Evolutionary conservation across 2,797 vertebrate species (phyloP).

Genomic region (Hephaestus fuliginosus): DNA sequence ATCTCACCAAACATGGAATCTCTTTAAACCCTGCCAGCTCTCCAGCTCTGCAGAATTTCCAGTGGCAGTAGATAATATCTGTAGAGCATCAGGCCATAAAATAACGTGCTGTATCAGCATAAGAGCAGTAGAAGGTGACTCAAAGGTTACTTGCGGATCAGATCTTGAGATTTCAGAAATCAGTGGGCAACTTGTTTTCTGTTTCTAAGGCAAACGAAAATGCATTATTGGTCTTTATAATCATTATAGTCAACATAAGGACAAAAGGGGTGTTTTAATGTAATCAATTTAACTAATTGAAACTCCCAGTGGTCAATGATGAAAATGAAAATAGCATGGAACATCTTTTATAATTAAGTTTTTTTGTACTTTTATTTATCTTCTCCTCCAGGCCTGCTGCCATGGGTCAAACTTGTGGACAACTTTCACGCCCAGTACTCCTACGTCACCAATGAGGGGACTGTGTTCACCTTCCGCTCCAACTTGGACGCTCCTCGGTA

Average conservation of each 20-base stretch:
- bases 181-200: neutral
- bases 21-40: neutral
- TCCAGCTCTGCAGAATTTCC: neutral
- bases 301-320: rapidly evolving
- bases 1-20: neutral
- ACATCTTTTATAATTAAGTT: neutral
- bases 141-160: neutral
- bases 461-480: constrained; percentile 83
- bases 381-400: constrained; percentile 79
- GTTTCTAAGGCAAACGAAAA: neutral
- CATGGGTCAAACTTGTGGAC: constrained; percentile 86
- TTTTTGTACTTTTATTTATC: neutral
- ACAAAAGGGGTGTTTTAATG: neutral
- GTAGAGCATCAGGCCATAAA: neutral
- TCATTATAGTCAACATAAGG: neutral
- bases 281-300: neutral
- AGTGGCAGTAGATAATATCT: neutral
- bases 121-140: neutral
- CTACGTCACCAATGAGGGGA: constrained; percentile 85
- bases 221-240: neutral
- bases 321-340: neutral
- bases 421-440: constrained; percentile 85
- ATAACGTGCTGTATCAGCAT: neutral
- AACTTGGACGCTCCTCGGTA: constrained; percentile 85
- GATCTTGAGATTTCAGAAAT: constrained; percentile 29